These are phyloP conservation scores for Geococcyx californianus DNA, from an alignment of 2,113 vertebrate genomes.

Conservation along the genomic window DNA sequence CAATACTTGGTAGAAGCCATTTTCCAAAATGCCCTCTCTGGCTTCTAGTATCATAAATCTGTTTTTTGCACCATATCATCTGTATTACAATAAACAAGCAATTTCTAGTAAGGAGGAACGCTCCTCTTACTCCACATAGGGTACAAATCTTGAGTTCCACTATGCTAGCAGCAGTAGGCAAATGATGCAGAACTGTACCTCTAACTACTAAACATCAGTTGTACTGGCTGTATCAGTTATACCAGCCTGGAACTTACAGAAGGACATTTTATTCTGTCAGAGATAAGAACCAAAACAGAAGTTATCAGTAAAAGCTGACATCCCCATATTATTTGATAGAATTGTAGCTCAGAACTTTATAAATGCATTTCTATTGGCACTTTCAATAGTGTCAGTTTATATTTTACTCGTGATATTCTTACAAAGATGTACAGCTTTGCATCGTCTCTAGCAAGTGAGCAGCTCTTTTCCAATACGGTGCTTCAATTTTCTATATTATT, in stretches of 20 bases:
- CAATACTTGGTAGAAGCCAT: background rate
- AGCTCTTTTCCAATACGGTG: background rate
- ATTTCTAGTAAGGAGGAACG: background rate
- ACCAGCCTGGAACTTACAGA: background rate
- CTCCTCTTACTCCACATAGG: background rate
- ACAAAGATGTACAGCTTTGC: background rate
- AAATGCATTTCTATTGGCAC: background rate
- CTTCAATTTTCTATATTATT: background rate
- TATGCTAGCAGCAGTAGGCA: background rate
- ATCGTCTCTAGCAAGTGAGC: background rate
- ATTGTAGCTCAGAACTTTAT: background rate
- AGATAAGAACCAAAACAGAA: background rate
- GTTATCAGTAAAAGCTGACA: background rate
- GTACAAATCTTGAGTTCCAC: background rate
- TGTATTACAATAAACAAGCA: background rate
- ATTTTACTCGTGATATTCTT: background rate
- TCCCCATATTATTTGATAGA: background rate
- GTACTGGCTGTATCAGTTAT: background rate
- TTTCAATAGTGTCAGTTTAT: background rate
- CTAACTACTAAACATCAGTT: background rate
- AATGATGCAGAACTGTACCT: background rate
- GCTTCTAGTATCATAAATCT: background rate
- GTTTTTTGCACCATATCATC: background rate
- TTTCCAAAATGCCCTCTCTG: background rate
- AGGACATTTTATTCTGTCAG: background rate